These are phyloP conservation scores for Calameuta idolon DNA, from an alignment of 2,888 invertebrate genomes.

Conservation along the genomic window DNA sequence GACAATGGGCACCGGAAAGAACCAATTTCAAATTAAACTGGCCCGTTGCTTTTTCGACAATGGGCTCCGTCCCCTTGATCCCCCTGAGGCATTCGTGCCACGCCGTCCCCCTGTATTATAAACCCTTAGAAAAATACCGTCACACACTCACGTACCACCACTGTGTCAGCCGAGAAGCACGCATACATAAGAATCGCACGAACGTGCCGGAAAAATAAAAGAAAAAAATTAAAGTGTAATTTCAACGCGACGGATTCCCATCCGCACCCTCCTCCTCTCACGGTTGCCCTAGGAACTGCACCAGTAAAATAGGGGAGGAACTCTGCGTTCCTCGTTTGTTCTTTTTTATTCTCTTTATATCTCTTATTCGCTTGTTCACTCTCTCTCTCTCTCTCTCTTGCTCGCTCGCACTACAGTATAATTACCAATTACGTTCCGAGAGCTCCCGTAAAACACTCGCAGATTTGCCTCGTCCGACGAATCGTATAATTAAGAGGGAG, in stretches of 20 bases:
- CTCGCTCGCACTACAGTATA: slow-evolving; percentile 23
- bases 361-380: not conserved
- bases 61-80: slow-evolving; percentile 4
- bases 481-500: slow-evolving; percentile 6
- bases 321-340: not conserved
- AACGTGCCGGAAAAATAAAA: not conserved
- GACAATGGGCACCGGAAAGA: slow-evolving; percentile 30
- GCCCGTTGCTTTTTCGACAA: slow-evolving; percentile 34
- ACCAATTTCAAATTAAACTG: slow-evolving; percentile 47
- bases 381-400: slow-evolving; percentile 15
- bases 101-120: not conserved
- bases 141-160: not conserved
- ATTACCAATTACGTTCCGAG: slow-evolving; percentile 38
- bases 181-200: not conserved
- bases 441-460: slow-evolving; percentile 10
- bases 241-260: not conserved
- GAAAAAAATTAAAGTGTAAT: not conserved
- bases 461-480: not conserved
- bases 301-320: not conserved
- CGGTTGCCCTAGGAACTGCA: not conserved
- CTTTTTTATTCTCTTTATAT: not conserved
- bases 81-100: slow-evolving; percentile 1
- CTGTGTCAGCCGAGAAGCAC: not conserved
- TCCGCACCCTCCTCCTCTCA: not conserved
- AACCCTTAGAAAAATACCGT: not conserved